Percentiles rank a stretch among this genome's conserved stretches.
These are phyloP conservation scores for Sphaerodactylus townsendi DNA, from an alignment of 2,113 vertebrate species.

Conservation along the genomic window DNA sequence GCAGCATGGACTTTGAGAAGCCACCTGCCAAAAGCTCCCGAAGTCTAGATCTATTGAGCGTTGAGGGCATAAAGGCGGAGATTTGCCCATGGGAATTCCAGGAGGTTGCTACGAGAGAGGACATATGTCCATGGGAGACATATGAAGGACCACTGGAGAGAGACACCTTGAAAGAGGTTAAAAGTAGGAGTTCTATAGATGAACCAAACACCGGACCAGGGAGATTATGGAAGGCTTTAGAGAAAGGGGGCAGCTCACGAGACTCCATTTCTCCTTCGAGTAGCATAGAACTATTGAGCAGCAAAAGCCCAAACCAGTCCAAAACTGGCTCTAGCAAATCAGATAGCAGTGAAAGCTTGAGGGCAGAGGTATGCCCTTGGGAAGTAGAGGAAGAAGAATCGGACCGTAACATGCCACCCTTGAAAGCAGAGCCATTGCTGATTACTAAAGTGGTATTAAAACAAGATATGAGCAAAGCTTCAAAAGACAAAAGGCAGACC, in stretches of 20 bases:
- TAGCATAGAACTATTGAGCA: background rate
- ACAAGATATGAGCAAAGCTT: background rate
- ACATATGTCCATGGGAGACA: slow-evolving; percentile 70
- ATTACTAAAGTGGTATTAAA: background rate
- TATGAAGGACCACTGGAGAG: background rate
- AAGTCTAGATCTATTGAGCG: background rate
- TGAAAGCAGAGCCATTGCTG: slow-evolving; percentile 2
- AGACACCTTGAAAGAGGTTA: background rate
- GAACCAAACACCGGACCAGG: background rate
- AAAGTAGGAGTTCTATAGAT: background rate
- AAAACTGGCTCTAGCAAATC: background rate
- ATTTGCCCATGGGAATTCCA: slow-evolving; percentile 63
- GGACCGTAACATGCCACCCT: slow-evolving; percentile 4
- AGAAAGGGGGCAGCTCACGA: background rate
- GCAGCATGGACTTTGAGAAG: background rate
- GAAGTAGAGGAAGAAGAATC: slow-evolving; percentile 31
- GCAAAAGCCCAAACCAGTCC: rapidly evolving
- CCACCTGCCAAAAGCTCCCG: rapidly evolving
- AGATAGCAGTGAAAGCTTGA: slow-evolving; percentile 3
- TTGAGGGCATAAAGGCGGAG: slow-evolving; percentile 45
- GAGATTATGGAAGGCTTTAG: background rate
- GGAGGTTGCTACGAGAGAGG: slow-evolving; percentile 41
- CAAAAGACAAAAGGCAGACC: background rate
- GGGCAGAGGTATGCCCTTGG: slow-evolving; percentile 60
- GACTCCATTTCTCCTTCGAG: slow-evolving; percentile 53